These are phyloP conservation scores for Tethea ocularis DNA, from an alignment of 2,888 invertebrate genomes.

Conservation along the genomic window DNA sequence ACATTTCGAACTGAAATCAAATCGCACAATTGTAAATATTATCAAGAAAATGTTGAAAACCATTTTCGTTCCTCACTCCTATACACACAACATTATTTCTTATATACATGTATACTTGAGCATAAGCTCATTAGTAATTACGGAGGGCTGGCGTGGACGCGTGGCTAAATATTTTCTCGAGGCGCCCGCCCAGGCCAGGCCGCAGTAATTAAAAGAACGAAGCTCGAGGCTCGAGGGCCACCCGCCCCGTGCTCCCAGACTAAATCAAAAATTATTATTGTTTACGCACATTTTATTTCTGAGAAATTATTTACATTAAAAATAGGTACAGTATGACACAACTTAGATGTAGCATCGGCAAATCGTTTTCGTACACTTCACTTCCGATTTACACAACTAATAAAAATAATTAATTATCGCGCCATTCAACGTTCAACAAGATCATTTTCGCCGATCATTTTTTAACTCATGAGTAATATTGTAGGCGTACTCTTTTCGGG, in stretches of 20 bases:
- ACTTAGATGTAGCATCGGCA: too few relatives aligned
- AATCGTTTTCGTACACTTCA: too few relatives aligned
- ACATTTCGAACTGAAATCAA: too few relatives aligned
- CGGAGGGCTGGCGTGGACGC: constrained; percentile 68
- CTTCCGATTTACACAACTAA: too few relatives aligned
- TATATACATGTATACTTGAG: constrained; percentile 47
- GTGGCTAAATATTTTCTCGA: constrained; percentile 77
- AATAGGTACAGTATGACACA: neutral
- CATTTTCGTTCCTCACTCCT: neutral
- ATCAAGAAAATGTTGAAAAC: neutral
- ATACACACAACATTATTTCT: constrained; percentile 24
- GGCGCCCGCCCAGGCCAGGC: constrained; percentile 44
- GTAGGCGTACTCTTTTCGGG: too few relatives aligned
- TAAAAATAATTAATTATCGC: too few relatives aligned
- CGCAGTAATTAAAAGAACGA: constrained; percentile 76
- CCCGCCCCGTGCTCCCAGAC: constrained; percentile 39
- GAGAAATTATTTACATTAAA: neutral
- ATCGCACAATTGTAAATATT: neutral
- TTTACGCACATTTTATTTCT: constrained; percentile 48
- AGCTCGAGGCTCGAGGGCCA: constrained; percentile 44
- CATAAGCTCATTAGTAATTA: constrained; percentile 81
- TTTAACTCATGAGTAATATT: too few relatives aligned
- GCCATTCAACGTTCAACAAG: too few relatives aligned
- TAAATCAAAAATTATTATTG: constrained; percentile 75
- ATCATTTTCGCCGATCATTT: too few relatives aligned